These are phyloP conservation scores for Fulica atra DNA, from an alignment of 2,113 vertebrate genomes.

Conservation along the genomic window DNA sequence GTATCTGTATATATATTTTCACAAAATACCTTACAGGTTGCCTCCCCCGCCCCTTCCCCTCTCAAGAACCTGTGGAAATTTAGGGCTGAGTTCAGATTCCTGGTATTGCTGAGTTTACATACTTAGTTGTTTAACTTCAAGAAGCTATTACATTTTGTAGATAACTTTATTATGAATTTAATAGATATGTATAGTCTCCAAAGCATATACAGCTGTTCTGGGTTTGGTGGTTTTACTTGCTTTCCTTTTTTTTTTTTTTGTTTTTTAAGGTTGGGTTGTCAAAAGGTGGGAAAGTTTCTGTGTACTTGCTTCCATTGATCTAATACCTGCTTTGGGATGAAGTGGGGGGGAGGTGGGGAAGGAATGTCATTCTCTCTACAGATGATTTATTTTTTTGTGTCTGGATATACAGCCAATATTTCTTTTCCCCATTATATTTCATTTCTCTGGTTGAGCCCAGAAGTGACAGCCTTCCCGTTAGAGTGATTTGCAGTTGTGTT, in stretches of 20 bases:
- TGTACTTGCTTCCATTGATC: background rate
- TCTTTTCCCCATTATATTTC: slow-evolving; percentile 26
- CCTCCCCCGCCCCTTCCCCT: background rate
- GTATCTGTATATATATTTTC: background rate
- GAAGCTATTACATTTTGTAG: background rate
- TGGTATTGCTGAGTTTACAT: background rate
- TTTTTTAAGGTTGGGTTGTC: background rate
- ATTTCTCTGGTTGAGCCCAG: background rate
- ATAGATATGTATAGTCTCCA: background rate
- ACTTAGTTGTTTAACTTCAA: background rate
- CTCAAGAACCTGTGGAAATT: background rate
- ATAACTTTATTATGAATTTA: background rate
- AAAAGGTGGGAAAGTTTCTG: background rate
- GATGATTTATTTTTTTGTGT: slow-evolving; percentile 19
- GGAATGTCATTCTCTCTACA: background rate
- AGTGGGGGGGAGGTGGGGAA: background rate
- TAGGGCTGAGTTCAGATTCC: background rate
- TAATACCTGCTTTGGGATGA: background rate
- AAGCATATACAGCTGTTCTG: background rate
- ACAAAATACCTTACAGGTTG: background rate
- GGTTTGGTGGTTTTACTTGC: background rate
- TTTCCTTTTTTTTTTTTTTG: background rate
- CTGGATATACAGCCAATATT: slow-evolving; percentile 24
- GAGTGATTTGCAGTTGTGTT: slow-evolving; percentile 13
- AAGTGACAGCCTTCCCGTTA: slow-evolving; percentile 27